Conservation (phyloP, 1,140 invertebrate genomes). For the Phthorimaea operculella region DNA sequence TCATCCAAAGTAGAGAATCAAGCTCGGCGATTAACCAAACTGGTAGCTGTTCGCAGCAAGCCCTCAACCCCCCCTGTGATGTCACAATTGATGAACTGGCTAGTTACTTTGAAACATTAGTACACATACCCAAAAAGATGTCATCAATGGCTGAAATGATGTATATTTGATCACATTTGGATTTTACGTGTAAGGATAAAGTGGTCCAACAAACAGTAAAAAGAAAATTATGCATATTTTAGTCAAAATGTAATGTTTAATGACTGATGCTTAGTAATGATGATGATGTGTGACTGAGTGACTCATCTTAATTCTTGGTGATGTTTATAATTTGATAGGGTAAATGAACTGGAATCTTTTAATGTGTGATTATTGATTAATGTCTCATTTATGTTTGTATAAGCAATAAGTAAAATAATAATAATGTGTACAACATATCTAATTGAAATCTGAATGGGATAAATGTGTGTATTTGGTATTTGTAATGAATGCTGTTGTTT, state of each 20-base stretch:
- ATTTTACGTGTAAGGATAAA: neutral
- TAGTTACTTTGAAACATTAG: slow-evolving; percentile 91
- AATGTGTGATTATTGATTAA: too few relatives aligned
- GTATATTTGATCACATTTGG: slow-evolving; percentile 81
- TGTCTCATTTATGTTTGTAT: too few relatives aligned
- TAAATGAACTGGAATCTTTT: too few relatives aligned
- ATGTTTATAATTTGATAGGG: too few relatives aligned
- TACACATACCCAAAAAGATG: slow-evolving; percentile 97
- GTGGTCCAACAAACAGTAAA: slow-evolving; percentile 10
- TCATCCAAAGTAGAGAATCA: slow-evolving; percentile 26
- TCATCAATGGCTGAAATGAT: slow-evolving; percentile 97
- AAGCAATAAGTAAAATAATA: too few relatives aligned
- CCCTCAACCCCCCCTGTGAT: slow-evolving; percentile 76
- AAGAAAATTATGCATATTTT: neutral
- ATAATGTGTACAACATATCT: neutral
- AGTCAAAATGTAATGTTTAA: neutral
- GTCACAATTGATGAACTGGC: slow-evolving; percentile 92
- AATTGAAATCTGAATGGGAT: neutral
- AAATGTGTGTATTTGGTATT: neutral
- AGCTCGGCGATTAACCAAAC: slow-evolving; percentile 30
- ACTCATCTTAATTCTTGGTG: too few relatives aligned
- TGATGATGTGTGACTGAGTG: neutral
- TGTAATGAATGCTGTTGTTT: too few relatives aligned
- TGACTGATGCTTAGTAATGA: neutral
- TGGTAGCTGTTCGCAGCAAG: slow-evolving; percentile 72